Evolutionary conservation across 2,888 invertebrate species (phyloP).

Genomic region (Epirrhoe alternata): DNA sequence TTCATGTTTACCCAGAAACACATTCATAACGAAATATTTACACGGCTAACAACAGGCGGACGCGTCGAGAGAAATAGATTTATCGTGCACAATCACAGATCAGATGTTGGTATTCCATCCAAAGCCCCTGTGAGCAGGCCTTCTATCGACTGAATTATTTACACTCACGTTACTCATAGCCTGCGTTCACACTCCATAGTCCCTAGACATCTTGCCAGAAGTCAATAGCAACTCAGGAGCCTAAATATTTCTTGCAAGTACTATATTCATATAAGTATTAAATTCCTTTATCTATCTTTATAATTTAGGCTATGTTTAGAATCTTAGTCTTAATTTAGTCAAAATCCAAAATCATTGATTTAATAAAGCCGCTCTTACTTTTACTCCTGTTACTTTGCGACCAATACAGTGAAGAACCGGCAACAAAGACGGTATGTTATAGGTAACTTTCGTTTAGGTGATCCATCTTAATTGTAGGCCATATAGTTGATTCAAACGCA

Average conservation of each 20-base stretch:
- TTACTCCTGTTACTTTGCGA: too few relatives aligned
- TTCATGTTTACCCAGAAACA: slow-evolving; percentile 6
- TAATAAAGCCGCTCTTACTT: too few relatives aligned
- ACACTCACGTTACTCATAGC: slow-evolving; percentile 65
- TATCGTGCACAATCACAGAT: slow-evolving; percentile 79
- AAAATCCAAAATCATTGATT: too few relatives aligned
- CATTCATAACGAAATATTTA: slow-evolving; percentile 41
- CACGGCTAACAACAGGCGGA: slow-evolving; percentile 56
- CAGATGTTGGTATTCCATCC: slow-evolving; percentile 79
- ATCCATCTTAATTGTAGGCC: too few relatives aligned
- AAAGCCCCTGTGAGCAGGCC: slow-evolving; percentile 61
- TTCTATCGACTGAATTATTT: slow-evolving; percentile 80
- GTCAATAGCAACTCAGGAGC: slow-evolving; percentile 8
- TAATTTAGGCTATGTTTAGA: too few relatives aligned
- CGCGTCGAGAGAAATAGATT: slow-evolving; percentile 69
- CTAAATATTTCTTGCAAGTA: background rate
- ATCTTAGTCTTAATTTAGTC: too few relatives aligned
- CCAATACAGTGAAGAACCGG: background rate
- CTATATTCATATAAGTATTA: too few relatives aligned
- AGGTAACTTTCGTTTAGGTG: too few relatives aligned
- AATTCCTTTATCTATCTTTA: too few relatives aligned
- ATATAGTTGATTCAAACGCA: too few relatives aligned
- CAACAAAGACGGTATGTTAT: background rate
- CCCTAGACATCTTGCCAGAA: slow-evolving; percentile 12
- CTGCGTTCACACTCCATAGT: slow-evolving; percentile 37